Evolutionary conservation across 2,797 vertebrate genomes (phyloP), one percentile per base, ranked within the genome.

Genomic region (Acrossocheilus fasciatus): DNA sequence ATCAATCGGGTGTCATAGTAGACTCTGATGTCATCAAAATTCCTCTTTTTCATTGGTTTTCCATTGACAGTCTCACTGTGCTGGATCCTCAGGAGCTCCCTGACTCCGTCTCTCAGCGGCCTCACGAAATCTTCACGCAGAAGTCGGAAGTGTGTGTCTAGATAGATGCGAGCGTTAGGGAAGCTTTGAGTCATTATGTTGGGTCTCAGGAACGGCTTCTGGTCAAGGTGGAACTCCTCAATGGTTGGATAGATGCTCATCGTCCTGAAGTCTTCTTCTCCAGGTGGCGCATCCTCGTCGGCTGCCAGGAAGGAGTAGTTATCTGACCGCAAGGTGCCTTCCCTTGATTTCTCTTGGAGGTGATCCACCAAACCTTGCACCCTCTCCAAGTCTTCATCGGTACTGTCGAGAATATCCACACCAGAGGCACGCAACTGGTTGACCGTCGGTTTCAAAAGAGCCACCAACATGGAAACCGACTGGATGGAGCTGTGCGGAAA

Each of bases 131-230:
- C 98, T 92, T 99, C 98, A 88, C 97, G 94, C 86, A 99, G 93
- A 83, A 99, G 96, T 23, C 97, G 94, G 89, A 99, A 99, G 92
- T 98, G 98, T 0, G 98, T 99, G 89, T 99, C 98, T 20, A 99
- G 95, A 92, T 98, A 99, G 89, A 96, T 1, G 12, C 92, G 93
- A 23, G 94, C 94, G 90, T 91, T 97, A 45, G 95, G 92, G 2
- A 97, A 99, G 76, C 92, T 94, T 87, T 94, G 92, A 39, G 92
- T 93, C 89, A 95, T 95, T 84, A 96, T 92, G 92, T 98, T 99
- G 77, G 96, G 95, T 82, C 96, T 95, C 1, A 99, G 95, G 90
- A 97, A 96, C 12, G 98, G 97, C 88, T 92, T 96, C 59, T 95
- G 83, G 0, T 95, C 93, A 82, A 90, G 54, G 8, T 92, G 96